Percentiles rank a stretch among this genome's conserved stretches.
Conservation (phyloP, 2,113 vertebrate genomes). For the Poecilia latipinna region DNA sequence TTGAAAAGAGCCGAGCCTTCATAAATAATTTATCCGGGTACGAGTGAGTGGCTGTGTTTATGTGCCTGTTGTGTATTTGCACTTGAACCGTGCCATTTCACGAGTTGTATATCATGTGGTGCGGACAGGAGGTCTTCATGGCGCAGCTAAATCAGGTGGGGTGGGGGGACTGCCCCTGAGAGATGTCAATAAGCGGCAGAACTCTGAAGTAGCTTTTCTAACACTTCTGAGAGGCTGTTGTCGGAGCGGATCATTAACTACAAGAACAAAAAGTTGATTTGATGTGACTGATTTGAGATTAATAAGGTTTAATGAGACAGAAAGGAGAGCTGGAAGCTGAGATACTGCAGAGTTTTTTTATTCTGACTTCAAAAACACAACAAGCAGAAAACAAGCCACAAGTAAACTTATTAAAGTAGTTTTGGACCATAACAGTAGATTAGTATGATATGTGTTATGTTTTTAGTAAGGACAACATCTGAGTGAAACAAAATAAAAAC, state of each 20-base stretch:
- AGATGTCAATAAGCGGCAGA: slow-evolving; percentile 26
- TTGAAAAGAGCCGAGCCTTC: slow-evolving; percentile 30
- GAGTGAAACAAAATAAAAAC: neutral
- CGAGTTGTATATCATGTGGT: slow-evolving; percentile 23
- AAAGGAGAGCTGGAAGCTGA: neutral
- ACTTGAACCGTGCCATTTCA: slow-evolving; percentile 13
- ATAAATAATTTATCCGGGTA: slow-evolving; percentile 25
- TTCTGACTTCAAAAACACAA: neutral
- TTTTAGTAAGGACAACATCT: neutral
- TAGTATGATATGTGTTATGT: neutral
- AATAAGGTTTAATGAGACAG: slow-evolving; percentile 9
- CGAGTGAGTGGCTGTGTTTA: slow-evolving; percentile 8
- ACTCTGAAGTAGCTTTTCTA: slow-evolving; percentile 20
- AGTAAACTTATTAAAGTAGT: neutral
- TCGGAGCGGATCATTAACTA: neutral
- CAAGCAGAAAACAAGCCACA: neutral
- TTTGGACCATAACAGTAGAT: neutral
- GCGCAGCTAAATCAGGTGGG: slow-evolving; percentile 37
- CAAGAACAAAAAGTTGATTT: slow-evolving; percentile 4
- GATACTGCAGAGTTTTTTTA: neutral
- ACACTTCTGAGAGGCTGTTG: neutral
- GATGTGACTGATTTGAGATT: slow-evolving; percentile 3
- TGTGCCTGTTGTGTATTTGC: slow-evolving; percentile 17
- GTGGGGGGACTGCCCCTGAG: slow-evolving; percentile 22
- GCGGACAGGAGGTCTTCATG: slow-evolving; percentile 17